These are phyloP conservation scores for Odontophorus gujanensis DNA, from an alignment of 2,113 vertebrate genomes.

Conservation along the genomic window DNA sequence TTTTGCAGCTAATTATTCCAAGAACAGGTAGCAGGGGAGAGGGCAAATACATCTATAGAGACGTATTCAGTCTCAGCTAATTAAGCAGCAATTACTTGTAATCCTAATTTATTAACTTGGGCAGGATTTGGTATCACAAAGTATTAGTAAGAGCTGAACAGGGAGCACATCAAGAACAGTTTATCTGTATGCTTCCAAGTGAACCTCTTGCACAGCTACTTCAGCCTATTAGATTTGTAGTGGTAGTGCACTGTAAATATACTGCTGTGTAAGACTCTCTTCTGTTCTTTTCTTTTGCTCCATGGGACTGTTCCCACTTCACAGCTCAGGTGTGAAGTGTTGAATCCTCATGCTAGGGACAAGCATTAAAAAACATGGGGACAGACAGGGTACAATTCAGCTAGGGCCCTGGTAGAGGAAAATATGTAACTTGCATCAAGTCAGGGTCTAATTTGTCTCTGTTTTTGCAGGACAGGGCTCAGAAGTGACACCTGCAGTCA, in stretches of 20 bases:
- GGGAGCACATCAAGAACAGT: not conserved
- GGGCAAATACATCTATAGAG: not conserved
- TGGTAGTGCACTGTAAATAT: not conserved
- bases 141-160: not conserved
- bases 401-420: not conserved
- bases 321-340: not conserved
- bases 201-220: not conserved
- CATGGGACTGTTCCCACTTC: not conserved
- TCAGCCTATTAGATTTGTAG: not conserved
- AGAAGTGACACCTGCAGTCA: not conserved
- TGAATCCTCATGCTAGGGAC: not conserved
- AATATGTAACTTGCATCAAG: not conserved
- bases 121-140: not conserved
- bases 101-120: slow-evolving; percentile 34
- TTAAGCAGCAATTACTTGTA: slow-evolving; percentile 19
- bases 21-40: not conserved
- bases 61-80: not conserved
- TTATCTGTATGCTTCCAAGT: not conserved
- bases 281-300: not conserved
- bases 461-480: not conserved
- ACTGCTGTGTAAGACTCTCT: not conserved
- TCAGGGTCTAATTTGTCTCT: not conserved
- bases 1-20: not conserved
- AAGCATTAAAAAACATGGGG: not conserved
- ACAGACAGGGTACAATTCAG: not conserved